phyloP scores from a whole-genome alignment of 2,113 vertebrate species.

The Ageneiosus marmoratus region DNA sequence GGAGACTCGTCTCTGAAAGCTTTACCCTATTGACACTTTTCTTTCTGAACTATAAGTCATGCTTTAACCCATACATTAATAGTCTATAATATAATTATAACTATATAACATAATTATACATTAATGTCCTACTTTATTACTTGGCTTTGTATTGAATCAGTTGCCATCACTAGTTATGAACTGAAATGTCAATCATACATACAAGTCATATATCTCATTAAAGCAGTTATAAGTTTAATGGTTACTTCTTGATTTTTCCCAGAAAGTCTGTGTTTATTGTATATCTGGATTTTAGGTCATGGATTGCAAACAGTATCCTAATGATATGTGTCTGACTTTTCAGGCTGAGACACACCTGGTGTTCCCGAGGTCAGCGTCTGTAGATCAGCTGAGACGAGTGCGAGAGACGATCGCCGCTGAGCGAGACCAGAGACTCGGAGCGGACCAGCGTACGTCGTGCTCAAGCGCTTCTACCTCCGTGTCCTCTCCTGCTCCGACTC shows the following conservation, averaged over 20 bases:
- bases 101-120: no score
- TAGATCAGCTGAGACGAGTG: constrained; percentile 84
- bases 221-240: background rate
- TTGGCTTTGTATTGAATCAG: no score
- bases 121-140: no score
- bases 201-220: no score
- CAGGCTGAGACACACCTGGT: constrained; percentile 94
- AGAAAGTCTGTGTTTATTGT: background rate
- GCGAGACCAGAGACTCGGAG: constrained; percentile 77
- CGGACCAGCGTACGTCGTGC: constrained; percentile 53
- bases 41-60: no score
- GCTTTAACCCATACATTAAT: no score
- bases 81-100: no score
- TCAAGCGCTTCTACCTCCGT: constrained; percentile 52
- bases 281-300: background rate
- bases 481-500: constrained; percentile 5
- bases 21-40: no score
- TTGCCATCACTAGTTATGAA: no score
- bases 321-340: background rate
- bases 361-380: constrained; percentile 88
- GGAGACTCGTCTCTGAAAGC: no score
- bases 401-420: constrained; percentile 86
- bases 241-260: background rate
- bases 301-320: background rate
- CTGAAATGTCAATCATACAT: no score